Conservation (phyloP, 2,797 vertebrate genomes). For the Alfaro cultratus region DNA sequence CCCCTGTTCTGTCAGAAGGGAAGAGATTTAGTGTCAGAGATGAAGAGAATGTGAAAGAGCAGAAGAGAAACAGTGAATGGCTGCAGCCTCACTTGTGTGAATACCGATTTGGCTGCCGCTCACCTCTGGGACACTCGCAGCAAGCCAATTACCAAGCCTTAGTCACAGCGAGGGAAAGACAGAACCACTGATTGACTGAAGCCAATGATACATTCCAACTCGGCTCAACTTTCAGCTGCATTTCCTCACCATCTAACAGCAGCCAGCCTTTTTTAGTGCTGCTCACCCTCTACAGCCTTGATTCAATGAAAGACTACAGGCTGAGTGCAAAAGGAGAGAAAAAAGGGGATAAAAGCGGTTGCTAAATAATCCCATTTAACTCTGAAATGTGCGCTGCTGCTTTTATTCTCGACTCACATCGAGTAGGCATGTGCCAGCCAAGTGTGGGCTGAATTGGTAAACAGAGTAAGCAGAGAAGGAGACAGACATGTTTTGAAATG, state of each 20-base stretch:
- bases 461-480: constrained; percentile 60
- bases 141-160: constrained; percentile 76
- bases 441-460: constrained; percentile 71
- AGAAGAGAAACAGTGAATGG: constrained; percentile 56
- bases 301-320: constrained; percentile 65
- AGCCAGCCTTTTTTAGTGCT: constrained; percentile 52
- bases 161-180: constrained; percentile 57
- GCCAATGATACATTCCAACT: constrained; percentile 61
- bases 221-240: constrained; percentile 40
- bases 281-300: constrained; percentile 46
- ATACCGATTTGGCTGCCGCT: constrained; percentile 73
- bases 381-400: constrained; percentile 72
- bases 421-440: constrained; percentile 57
- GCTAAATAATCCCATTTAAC: constrained; percentile 76
- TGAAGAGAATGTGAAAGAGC: constrained; percentile 52
- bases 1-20: constrained; percentile 24
- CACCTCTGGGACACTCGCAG: constrained; percentile 75
- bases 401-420: constrained; percentile 68
- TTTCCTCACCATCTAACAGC: constrained; percentile 46
- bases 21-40: constrained; percentile 23
- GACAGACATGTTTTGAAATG: constrained; percentile 72
- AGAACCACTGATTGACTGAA: constrained; percentile 65
- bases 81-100: constrained; percentile 70
- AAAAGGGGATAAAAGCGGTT: constrained; percentile 61
- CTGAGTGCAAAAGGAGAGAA: constrained; percentile 49